Evolutionary conservation across 2,797 vertebrate species (phyloP), one percentile per base, ranked within the genome.

Genomic region (Neosalanx taihuensis): DNA sequence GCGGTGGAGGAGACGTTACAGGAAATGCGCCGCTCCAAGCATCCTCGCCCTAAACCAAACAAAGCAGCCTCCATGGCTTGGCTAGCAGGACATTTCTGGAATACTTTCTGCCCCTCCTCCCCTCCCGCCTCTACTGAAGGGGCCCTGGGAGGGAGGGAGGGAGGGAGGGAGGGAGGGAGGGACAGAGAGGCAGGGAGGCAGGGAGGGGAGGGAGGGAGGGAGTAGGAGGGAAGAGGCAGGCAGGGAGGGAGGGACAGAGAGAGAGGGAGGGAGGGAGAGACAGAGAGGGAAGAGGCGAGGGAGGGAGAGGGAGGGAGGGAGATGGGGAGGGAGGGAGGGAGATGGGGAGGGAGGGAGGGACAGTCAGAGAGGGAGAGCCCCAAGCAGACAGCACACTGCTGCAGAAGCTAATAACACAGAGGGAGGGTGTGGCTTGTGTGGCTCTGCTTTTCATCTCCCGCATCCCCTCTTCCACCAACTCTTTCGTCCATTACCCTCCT

Each of bases 11-110:
- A 63, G 61, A 62, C 13, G 75, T 72, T 72, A 68, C 51, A 51
- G 62, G 81, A 89, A 86, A 86, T 77, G 75, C 78, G 78, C 76
- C 72, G 72, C 33, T 53, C 70, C 67, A 77, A 4, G 74, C 74
- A 59, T 86, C 80, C 61, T 81, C 61, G 37, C 73, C 73, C 62
- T 80, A 80, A 83, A 72, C 82, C 76, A 88, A 92, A 91, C 88
- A 89, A 90, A 83, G 82, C 79, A 2, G 68, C 64, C 72, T 85
- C 77, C 78, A 81, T 60, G 74, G 77, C 57, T 56, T 75, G 74
- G 83, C 75, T 75, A 85, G 74, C 77, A 68, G 82, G 83, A 90
- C 90, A 92, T 93, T 91, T 89, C 85, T 92, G 85, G 83, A 92
- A 91, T 92, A 90, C 83, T 91, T 90, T 90, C 76, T 67, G 17